Percentiles rank a stretch among this genome's conserved stretches.
phyloP scores from a whole-genome alignment of 2,888 invertebrate species.

The Helicoverpa assulta region DNA sequence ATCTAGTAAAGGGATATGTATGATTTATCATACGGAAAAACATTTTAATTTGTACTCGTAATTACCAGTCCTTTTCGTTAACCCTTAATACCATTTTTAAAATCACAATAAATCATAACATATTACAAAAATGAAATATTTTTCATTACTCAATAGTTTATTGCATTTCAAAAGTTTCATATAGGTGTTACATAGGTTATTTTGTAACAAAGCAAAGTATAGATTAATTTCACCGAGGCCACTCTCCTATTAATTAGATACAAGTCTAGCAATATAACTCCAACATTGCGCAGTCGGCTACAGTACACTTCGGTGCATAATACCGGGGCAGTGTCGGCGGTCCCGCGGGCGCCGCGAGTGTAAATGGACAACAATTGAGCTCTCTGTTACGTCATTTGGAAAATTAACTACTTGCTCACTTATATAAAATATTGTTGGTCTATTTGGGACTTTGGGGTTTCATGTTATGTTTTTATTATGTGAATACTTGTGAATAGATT shows the following conservation, averaged over 20 bases:
- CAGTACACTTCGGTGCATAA: neutral
- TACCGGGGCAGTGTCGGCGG: neutral
- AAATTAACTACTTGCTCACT: slow-evolving; percentile 39
- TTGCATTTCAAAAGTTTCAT: too few relatives aligned
- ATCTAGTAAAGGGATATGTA: neutral
- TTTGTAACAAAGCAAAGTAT: neutral
- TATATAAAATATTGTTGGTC: neutral
- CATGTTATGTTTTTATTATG: neutral
- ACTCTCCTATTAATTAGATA: neutral
- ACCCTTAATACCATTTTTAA: too few relatives aligned
- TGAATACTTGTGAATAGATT: too few relatives aligned
- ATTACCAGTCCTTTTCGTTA: too few relatives aligned
- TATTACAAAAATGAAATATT: too few relatives aligned
- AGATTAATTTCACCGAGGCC: neutral
- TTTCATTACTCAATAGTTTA: too few relatives aligned
- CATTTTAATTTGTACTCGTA: too few relatives aligned
- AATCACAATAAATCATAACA: too few relatives aligned
- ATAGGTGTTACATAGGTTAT: too few relatives aligned
- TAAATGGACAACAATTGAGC: slow-evolving; percentile 39
- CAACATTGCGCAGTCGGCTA: neutral
- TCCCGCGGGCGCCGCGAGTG: slow-evolving; percentile 43
- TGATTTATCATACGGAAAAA: neutral
- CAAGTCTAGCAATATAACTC: neutral
- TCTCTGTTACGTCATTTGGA: slow-evolving; percentile 44
- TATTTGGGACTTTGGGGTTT: neutral